Base-by-base conservation (phyloP, 2,797 vertebrate species). In the Tympanoctomys barrerae region DNA sequence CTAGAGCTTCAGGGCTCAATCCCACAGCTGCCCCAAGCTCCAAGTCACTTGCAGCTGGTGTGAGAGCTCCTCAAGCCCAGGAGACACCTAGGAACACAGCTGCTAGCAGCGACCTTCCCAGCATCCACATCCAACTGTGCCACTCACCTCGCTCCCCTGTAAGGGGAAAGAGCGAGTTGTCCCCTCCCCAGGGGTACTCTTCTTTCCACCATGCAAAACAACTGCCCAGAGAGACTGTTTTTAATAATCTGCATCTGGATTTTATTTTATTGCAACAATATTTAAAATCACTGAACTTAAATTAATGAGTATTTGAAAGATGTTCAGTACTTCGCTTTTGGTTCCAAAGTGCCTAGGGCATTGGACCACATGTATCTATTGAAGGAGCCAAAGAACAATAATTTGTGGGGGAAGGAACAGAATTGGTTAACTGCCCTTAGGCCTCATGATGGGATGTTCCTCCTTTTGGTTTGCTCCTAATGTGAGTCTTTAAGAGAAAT, bases 401-500 rank as follows among this genome's bases (percentile, higher is more conserved):
- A 89, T 90, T 49, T 82, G 39, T 39, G 2, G 77, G 14, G 24
- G 19, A 93, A 59, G 33, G 31, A 87, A 87, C 62, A 90, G 91
- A 95, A 90, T 36, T 81, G 64, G 75, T 64, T 80, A 77, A 31
- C 84, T 61, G 49, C 10, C 39, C 18, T 68, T 31, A 33, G 66
- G 18, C 26, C 81, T 59, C 59, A 71, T 59, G 46, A 59, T 33
- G n/a, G 86, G 61, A 24, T 11, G 61, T 85, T 78, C 71, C 46
- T 61, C 33, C 22, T 94, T 89, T 87, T 57, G 64, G 87, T 89
- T 83, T 88, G 95, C 84, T 87, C 28, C 73, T 95, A 85, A 81
- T 89, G 79, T 52, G 49, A 46, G 24, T 71, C 31, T 92, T 91
- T 90, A 91, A 96, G 94, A 94, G 92, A 96, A 96, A 83, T 75